phyloP scores from a whole-genome alignment of 2,113 vertebrate species.

The Actenoides hombroni region DNA sequence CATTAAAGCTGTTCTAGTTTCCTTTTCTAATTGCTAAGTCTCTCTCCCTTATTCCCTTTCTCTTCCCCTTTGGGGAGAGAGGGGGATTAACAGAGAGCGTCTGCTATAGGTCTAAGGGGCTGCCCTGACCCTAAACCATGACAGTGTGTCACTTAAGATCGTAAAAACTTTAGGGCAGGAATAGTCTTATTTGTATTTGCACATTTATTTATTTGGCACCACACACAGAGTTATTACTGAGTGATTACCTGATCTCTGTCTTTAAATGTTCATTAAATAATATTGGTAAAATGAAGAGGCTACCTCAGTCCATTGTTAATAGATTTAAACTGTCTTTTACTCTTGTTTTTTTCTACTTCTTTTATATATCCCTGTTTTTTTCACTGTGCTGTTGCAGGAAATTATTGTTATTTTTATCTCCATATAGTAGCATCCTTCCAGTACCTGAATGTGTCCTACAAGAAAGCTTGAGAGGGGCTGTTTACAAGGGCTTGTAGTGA shows the following conservation, averaged over 20 bases:
- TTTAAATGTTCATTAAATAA: not conserved
- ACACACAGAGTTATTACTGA: not conserved
- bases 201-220: not conserved
- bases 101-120: too few species aligned
- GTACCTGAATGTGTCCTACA: too few species aligned
- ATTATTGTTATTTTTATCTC: not conserved
- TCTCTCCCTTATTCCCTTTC: too few species aligned
- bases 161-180: not conserved
- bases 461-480: too few species aligned
- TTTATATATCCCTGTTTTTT: not conserved
- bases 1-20: too few species aligned
- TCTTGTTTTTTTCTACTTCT: not conserved
- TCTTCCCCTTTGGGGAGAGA: too few species aligned
- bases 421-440: not conserved
- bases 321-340: not conserved
- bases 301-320: not conserved
- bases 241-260: not conserved
- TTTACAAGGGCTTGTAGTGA: too few species aligned
- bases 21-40: too few species aligned
- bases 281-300: not conserved
- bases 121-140: too few species aligned
- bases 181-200: not conserved
- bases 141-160: not conserved
- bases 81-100: too few species aligned
- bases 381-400: not conserved